Base-by-base conservation (phyloP, 2,888 invertebrate genomes). In the Slavum lentiscoides region DNA sequence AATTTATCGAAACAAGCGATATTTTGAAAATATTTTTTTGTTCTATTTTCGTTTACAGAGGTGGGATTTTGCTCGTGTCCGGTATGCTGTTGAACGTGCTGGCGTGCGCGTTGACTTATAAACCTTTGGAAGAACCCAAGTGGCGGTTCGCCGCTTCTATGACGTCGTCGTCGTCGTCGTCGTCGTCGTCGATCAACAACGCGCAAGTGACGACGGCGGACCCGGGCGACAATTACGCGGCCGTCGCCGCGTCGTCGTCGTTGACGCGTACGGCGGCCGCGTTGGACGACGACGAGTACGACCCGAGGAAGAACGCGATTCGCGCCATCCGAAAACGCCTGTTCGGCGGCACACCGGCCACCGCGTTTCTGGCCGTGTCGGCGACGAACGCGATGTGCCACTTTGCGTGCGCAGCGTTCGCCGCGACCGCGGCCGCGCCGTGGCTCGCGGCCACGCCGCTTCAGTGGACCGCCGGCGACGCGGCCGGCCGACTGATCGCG, bases 81-180 rank as follows among this genome's bases (percentile, higher is more conserved):
- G 77, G 77, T 17, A 70, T 77, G 19, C 64, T 77, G 39, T 55
- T 77, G 13, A 77, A 77, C 39, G 62, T 62, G 9, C 6, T 77
- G 19, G 77, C 62, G 30, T 70, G 55, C 39, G 70, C 77, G n/a
- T 13, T 77, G 21, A 77, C 58, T 17, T 77, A 70, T 39, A 30
- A 55, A 6, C 68, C 76, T 2, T 30, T 11, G n/a, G 17, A 59
- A 37, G 21, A 72, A 59, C 58, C 30, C 2, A 30, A 30, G 30
- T 30, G 30, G 30, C 30, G 30, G 58, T 21, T 13, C 11, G 49
- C 13, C 19, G 53, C 30, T n/a, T 1, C 53, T 4, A 43, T 7
- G 39, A 17, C 39, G 17, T 4, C 58, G 39, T n/a, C 21, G 1
- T 59, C 30, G 70, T 21, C 39, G 17, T 4, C 58, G 39, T n/a